Percentiles rank a stretch among this genome's conserved stretches.
phyloP scores from a whole-genome alignment of 2,113 vertebrate species.

The Miniopterus natalensis region DNA sequence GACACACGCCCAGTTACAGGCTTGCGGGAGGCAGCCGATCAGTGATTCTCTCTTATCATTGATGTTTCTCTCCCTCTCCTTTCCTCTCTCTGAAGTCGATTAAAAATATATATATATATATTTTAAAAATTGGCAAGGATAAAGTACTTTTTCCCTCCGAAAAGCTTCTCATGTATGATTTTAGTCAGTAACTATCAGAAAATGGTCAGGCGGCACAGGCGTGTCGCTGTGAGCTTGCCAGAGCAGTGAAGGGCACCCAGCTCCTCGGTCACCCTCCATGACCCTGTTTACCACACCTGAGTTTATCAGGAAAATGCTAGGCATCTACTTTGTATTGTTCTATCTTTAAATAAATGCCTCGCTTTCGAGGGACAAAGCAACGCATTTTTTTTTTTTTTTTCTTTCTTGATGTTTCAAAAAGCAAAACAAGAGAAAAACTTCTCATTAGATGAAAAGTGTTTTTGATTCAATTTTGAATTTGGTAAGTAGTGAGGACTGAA shows the following conservation, averaged over 20 bases:
- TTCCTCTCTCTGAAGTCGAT: no score
- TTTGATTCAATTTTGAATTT: constrained; percentile 52
- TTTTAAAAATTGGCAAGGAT: not conserved
- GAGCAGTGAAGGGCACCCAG: rapidly evolving
- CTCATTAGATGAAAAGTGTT: constrained; percentile 49
- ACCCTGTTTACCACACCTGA: not conserved
- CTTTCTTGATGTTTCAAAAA: constrained; percentile 12
- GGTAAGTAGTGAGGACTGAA: constrained; percentile 9
- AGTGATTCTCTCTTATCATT: no score
- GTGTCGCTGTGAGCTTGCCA: not conserved
- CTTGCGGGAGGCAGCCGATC: no score
- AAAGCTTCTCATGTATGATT: not conserved
- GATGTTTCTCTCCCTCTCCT: no score
- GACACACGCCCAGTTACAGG: no score
- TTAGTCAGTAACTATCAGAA: not conserved
- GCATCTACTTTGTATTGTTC: not conserved
- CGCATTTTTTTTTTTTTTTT: not conserved
- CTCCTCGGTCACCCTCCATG: rapidly evolving
- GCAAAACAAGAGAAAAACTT: constrained; percentile 56
- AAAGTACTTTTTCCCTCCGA: not conserved
- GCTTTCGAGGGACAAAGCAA: constrained; percentile 11
- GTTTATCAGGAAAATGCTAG: not conserved
- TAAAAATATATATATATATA: no score
- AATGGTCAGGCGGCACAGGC: not conserved
- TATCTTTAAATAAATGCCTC: not conserved